These are phyloP conservation scores for Gnathonemus echidnorhynchus DNA, from an alignment of 2,113 vertebrate genomes.

Conservation along the genomic window DNA sequence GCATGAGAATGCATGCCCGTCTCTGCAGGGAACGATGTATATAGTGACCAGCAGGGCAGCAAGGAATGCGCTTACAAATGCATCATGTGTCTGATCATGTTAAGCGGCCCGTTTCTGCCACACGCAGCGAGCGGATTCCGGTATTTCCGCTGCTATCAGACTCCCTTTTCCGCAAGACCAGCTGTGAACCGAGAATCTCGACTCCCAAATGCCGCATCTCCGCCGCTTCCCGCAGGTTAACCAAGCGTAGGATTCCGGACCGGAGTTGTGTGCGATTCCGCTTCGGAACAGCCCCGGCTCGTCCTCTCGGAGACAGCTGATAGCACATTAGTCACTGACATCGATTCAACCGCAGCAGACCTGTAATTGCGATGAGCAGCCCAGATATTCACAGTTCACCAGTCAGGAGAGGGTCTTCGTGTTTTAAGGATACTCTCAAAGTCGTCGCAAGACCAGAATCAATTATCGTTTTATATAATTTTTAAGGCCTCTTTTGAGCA, in stretches of 20 bases:
- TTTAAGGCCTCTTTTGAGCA: neutral
- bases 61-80: conserved; percentile 24
- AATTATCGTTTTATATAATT: neutral
- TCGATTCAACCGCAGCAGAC: neutral
- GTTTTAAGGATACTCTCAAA: neutral
- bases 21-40: neutral
- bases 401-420: neutral
- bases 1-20: neutral
- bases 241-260: neutral
- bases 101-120: conserved; percentile 2
- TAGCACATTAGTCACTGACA: neutral
- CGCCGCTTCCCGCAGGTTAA: neutral
- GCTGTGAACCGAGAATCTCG: too few relatives aligned
- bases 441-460: neutral
- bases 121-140: conserved; percentile 35
- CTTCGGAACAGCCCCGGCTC: neutral
- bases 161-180: neutral
- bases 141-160: conserved; percentile 6
- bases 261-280: neutral
- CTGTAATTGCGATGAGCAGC: neutral
- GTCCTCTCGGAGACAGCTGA: neutral
- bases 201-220: neutral
- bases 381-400: too few relatives aligned
- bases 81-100: conserved; percentile 31
- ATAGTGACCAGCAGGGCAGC: neutral